Percentiles rank a stretch among this genome's conserved stretches.
Conservation (phyloP, 2,113 vertebrate genomes). For the Sula dactylatra region DNA sequence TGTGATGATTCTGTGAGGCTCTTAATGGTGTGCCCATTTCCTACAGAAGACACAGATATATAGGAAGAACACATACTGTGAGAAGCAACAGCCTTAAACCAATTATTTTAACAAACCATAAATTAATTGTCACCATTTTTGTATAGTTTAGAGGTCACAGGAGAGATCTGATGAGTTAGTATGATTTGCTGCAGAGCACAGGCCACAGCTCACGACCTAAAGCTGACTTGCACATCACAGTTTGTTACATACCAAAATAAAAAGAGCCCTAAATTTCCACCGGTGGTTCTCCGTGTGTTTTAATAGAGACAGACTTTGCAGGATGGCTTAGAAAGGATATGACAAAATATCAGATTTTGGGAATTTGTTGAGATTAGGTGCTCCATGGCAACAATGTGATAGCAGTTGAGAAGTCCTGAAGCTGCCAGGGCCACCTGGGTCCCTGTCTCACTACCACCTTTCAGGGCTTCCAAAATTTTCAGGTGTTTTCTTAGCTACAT, state of each 20-base stretch:
- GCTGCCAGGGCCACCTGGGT: not conserved
- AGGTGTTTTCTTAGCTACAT: not conserved
- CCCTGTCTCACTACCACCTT: not conserved
- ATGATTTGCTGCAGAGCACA: not conserved
- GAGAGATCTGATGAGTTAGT: not conserved
- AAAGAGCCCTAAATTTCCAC: not conserved
- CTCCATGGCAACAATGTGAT: not conserved
- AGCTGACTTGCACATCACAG: not conserved
- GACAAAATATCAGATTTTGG: not conserved
- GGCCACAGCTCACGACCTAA: not conserved
- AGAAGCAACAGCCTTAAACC: not conserved
- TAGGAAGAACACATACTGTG: not conserved
- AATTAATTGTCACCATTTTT: not conserved
- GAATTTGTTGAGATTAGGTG: not conserved
- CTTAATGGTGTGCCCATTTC: not conserved
- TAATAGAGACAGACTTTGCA: not conserved
- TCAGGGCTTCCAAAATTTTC: not conserved
- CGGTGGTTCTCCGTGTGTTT: not conserved
- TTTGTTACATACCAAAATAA: not conserved
- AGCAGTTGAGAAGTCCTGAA: not conserved
- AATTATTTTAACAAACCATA: not conserved
- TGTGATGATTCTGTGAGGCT: not conserved
- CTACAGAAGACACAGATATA: not conserved
- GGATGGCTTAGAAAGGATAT: not conserved
- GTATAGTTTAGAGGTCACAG: not conserved